Evolutionary conservation across 2,797 vertebrate species (phyloP), one percentile per base, ranked within the genome.

Genomic region (Mastacembelus armatus): DNA sequence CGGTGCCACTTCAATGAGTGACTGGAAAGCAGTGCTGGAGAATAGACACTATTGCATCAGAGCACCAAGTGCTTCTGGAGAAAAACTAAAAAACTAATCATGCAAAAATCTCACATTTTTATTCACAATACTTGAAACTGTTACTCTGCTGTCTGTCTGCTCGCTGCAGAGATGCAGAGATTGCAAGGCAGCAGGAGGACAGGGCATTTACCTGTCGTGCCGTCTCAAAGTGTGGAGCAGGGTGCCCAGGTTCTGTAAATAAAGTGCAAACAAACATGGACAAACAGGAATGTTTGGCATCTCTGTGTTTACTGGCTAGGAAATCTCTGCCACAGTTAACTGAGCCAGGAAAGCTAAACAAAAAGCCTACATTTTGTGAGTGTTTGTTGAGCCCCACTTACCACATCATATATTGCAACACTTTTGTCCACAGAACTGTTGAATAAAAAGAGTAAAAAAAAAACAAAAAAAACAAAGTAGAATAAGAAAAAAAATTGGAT

Each of bases 381-480:
- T 22, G 22, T 19, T 36, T 30, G 68, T 38, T 26, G 16, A 19
- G 19, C 49, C 44, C 74, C 81, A 95, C 95, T 95, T 87, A 96
- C 95, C 16, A 77, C 87, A 71, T 95, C 91, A 77, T 93, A 90
- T 61, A 97, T 75, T 18, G 94, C 87, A 42, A 97, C 91, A 9
- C 88, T 92, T 82, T 97, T 96, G 92, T 97, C 95, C 90, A 97
- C 92, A 24, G 95, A 97, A 26, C 96, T 97, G 91, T 62, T 71
- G 50, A 79, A 91, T 82, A 83, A 78, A 58, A 2, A 72, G 9
- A 77, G 19, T 64, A 52, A 79, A 32, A 63, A 33, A 47, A 39
- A 32, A 59, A 68, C 51, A 51, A 63, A 11, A 26, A 4, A 3
- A 1, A 65, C 22, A 18, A 8, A 21, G 8, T 24, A 44, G 42